Evolutionary conservation across 1,140 invertebrate genomes (phyloP), one percentile per base, ranked within the genome.

Genomic region (Rhopalosiphum padi): DNA sequence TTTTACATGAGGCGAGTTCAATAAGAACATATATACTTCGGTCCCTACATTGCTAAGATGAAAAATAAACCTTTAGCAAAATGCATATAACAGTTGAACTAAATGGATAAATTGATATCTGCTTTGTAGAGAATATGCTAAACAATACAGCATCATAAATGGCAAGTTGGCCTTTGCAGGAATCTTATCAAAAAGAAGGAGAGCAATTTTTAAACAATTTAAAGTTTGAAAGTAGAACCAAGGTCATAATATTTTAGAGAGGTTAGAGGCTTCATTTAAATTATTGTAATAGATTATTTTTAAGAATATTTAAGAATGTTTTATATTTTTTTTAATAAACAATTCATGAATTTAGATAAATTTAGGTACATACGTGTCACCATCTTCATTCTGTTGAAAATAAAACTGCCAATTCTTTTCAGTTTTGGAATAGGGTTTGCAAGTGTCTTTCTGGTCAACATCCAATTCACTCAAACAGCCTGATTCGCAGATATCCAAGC

Each of bases 331-430:
- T 2, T n/a, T 11, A 68, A 68, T 68, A 68, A 68, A 5, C 11
- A 18, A n/a, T 68, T 15, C 1, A 0, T 68, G n/a, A 4, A 4
- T n/a, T 15, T 15, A 68, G 15, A n/a, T 18, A 9, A 68, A 68
- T n/a, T 4, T 41, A 41, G 41, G 41, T 88, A 94, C 94, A 77
- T 94, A 94, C 94, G 94, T 94, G 68, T 94, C 86, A 55, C 94
- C 94, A 53, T 94, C 90, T 21, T 94, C 94, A 88, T 94, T 68
- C 30, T 83, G 94, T 48, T 60, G 48, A 43, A 87, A 94, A 86
- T 92, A 51, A 35, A 37, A 68, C 25, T 51, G n/a, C 90, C 90
- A 93, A 91, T 83, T 18, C 23, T 35, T 5, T 30, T 55, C 35
- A 43, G 41, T 93, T 41, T 86, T 93, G 7, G 48, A 11, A 15